phyloP scores from a whole-genome alignment of 2,113 vertebrate species.

The Turnix velox region DNA sequence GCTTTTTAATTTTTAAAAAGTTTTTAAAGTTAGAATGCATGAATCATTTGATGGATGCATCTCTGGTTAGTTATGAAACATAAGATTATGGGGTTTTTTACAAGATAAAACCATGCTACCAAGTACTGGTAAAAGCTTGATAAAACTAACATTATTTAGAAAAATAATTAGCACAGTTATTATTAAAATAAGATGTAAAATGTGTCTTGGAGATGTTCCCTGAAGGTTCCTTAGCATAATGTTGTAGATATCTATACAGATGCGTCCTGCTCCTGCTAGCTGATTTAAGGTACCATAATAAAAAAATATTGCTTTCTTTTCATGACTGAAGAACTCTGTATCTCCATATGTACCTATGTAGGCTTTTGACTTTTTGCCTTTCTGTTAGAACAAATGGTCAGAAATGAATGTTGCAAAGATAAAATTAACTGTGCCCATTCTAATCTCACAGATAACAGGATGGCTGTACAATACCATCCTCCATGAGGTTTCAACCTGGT shows the following conservation, averaged over 20 bases:
- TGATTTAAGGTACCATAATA: neutral
- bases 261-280: neutral
- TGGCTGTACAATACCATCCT: neutral
- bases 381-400: neutral
- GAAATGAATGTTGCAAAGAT: neutral
- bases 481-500: neutral
- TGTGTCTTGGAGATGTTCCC: neutral
- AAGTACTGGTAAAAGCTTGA: neutral
- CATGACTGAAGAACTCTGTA: neutral
- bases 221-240: neutral
- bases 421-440: neutral
- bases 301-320: neutral
- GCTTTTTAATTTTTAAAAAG: no score
- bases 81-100: neutral
- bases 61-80: neutral
- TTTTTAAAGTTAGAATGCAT: neutral
- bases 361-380: neutral
- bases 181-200: neutral
- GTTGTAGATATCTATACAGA: neutral
- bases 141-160: neutral
- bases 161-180: neutral
- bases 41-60: neutral
- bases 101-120: neutral
- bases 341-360: neutral
- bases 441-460: neutral